Conservation (phyloP, 1,140 invertebrate species). For the Lamellibrachia luymesi region DNA sequence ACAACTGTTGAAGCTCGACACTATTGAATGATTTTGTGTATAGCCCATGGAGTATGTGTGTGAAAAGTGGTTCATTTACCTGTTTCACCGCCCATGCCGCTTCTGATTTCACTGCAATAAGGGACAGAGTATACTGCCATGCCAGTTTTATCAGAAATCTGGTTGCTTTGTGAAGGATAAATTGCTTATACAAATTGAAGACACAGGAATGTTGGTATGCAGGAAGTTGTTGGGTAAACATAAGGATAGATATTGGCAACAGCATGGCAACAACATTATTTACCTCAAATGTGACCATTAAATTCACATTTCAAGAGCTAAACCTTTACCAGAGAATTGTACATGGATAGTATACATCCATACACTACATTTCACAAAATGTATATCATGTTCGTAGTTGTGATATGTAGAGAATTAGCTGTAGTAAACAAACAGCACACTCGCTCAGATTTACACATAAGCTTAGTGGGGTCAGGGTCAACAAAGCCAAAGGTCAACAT, state of each 20-base stretch:
- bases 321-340: background rate
- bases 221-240: background rate
- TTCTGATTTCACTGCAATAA: no score
- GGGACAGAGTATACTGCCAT: no score
- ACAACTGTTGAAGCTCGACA: no score
- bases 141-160: background rate
- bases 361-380: background rate
- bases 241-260: background rate
- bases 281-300: background rate
- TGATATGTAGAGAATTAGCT: background rate
- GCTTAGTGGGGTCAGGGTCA: no score
- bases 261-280: background rate
- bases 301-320: background rate
- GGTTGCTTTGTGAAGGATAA: background rate
- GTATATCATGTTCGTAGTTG: background rate
- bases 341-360: background rate
- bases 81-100: no score
- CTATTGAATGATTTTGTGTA: no score
- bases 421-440: no score
- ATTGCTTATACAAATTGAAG: background rate
- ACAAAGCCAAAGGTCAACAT: no score
- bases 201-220: background rate
- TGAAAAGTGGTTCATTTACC: no score
- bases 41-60: no score
- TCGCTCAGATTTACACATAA: no score